Base-by-base conservation (phyloP, 2,888 invertebrate genomes). In the Epinotia demarniana region DNA sequence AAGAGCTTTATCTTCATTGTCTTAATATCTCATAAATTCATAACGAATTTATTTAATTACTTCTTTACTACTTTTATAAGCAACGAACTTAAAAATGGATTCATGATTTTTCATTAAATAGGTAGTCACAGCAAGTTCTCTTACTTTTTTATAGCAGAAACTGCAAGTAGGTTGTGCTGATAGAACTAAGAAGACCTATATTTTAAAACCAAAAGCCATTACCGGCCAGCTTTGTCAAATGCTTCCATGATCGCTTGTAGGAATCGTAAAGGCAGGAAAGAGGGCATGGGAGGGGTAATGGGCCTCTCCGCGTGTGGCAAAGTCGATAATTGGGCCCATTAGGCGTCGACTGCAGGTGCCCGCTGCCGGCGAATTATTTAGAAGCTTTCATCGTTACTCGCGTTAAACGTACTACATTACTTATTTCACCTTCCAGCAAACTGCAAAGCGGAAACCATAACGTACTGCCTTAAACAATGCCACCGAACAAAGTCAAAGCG, bases 261-360 rank as follows among this genome's bases (percentile, higher is more conserved):
- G 84, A 77, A 73, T 66, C 43, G 76, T 53, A 85, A 77, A 81
- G 77, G 73, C 73, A 76, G 75, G 64, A 71, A 72, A 61, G 77
- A 79, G 80, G 78, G 77, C 79, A 78, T 69, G 84, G 84, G 84
- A 81, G 85, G 84, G 87, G 86, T 90, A 90, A 92, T 90, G 87
- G 88, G 84, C 83, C 87, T 80, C 87, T 89, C 83, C 81, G 84
- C 81, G 86, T 84, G 85, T 82, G 85, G 85, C 86, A 82, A 85
- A 86, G 83, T 86, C 89, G 87, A 90, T 92, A 92, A 93, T 92
- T 92, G 90, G 86, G 79, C 84, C 90, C 89, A 92, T 92, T 92
- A 92, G 86, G 80, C 84, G 85, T 80, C 84, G 84, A 84, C 85
- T 87, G 86, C 90, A 91, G 89, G 90, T 89, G 87, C 87, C 85